Percentiles rank a stretch among this genome's conserved stretches.
These are phyloP conservation scores for Bactericera cockerelli DNA, from an alignment of 1,140 invertebrate species.

Conservation along the genomic window DNA sequence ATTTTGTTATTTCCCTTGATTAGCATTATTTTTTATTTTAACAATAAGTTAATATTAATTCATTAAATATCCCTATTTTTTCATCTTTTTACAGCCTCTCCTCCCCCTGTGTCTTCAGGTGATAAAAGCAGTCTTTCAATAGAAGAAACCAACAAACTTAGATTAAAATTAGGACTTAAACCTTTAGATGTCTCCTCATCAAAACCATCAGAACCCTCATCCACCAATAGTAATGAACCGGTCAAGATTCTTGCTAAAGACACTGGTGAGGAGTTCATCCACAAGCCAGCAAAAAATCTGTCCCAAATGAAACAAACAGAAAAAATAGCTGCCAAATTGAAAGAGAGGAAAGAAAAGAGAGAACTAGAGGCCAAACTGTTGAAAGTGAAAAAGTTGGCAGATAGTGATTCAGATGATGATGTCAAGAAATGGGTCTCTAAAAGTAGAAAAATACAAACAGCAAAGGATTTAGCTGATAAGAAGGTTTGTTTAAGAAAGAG, in stretches of 20 bases:
- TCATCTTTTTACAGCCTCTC: slow-evolving; percentile 21
- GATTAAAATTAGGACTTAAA: slow-evolving; percentile 85
- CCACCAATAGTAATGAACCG: slow-evolving; percentile 16
- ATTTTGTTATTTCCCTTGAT: slow-evolving; percentile 26
- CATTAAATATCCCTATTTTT: too few species aligned
- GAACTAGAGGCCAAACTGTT: slow-evolving; percentile 55
- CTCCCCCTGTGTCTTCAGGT: slow-evolving; percentile 24
- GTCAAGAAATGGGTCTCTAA: slow-evolving; percentile 65
- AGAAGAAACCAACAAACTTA: slow-evolving; percentile 78
- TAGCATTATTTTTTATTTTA: slow-evolving; percentile 27
- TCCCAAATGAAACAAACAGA: slow-evolving; percentile 57
- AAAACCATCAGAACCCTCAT: slow-evolving; percentile 7
- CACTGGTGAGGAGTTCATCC: slow-evolving; percentile 79
- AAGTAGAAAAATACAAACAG: slow-evolving; percentile 55
- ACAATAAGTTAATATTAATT: slow-evolving; percentile 27
- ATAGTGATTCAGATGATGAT: slow-evolving; percentile 49
- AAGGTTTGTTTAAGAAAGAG: slow-evolving; percentile 48
- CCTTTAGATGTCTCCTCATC: slow-evolving; percentile 55
- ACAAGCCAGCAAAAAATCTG: slow-evolving; percentile 75
- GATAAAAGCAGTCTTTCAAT: slow-evolving; percentile 54
- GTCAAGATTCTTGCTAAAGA: slow-evolving; percentile 30
- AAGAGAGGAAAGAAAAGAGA: slow-evolving; percentile 60
- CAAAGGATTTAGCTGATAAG: slow-evolving; percentile 73
- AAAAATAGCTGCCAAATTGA: slow-evolving; percentile 66
- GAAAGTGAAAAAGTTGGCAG: slow-evolving; percentile 50